These are phyloP conservation scores for Medauroidea extradentata DNA, from an alignment of 1,140 invertebrate genomes.

Conservation along the genomic window DNA sequence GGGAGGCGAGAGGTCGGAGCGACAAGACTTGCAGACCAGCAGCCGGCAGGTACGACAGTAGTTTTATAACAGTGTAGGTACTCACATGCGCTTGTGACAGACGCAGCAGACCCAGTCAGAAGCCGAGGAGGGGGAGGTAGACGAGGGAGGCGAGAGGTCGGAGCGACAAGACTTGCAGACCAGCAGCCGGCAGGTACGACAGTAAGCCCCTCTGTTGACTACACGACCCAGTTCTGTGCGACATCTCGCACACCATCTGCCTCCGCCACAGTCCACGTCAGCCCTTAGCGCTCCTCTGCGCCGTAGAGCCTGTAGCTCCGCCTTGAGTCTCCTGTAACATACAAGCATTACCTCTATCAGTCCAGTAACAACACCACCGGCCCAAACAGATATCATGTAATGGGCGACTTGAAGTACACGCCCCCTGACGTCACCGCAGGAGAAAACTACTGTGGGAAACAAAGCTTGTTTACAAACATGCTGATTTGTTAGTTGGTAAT, in stretches of 20 bases:
- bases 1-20: no score
- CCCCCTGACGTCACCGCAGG: no score
- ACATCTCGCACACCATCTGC: slow-evolving; percentile 64
- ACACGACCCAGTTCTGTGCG: slow-evolving; percentile 64
- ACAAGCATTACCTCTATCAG: no score
- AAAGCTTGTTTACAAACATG: no score
- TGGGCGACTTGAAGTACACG: no score
- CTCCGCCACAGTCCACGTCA: slow-evolving; percentile 38
- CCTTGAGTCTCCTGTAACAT: slow-evolving; percentile 57
- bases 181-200: slow-evolving; percentile 60
- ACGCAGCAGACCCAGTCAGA: slow-evolving; percentile 69
- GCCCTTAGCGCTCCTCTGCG: slow-evolving; percentile 52
- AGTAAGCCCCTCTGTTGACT: slow-evolving; percentile 68
- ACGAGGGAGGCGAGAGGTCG: no score
- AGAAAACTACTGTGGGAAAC: no score
- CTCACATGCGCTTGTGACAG: slow-evolving; percentile 73
- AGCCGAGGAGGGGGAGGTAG: slow-evolving; percentile 43
- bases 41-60: slow-evolving; percentile 63
- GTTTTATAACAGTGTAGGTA: no score
- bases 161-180: slow-evolving; percentile 71
- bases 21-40: slow-evolving; percentile 68
- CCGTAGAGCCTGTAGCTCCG: slow-evolving; percentile 55
- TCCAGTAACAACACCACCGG: no score
- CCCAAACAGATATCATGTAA: no score
- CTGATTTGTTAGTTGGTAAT: no score